Evolutionary conservation across 2,113 vertebrate genomes (phyloP).

Genomic region (Bufo gargarizans): DNA sequence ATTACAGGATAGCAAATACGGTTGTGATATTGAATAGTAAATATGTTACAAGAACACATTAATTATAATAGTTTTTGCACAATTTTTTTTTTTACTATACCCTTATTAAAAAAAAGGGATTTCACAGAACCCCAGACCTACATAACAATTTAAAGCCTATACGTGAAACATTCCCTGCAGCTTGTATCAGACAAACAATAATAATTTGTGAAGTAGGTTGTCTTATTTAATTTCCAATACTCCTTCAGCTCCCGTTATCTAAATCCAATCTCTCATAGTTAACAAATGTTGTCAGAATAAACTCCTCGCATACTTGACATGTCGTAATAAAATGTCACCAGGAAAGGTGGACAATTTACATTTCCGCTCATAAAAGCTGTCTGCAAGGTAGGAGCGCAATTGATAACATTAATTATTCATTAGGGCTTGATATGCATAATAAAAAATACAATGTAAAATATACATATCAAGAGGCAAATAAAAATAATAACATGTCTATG

Average conservation of each 20-base stretch:
- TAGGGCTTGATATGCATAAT: conserved; percentile 9
- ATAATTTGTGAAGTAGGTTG: too few species aligned
- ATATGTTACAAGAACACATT: too few species aligned
- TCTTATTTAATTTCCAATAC: conserved; percentile 4
- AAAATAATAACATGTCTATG: conserved; percentile 19
- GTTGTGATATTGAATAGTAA: too few species aligned
- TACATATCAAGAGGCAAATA: conserved; percentile 6
- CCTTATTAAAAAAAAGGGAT: too few species aligned
- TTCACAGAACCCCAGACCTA: too few species aligned
- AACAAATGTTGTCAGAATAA: conserved; percentile 31
- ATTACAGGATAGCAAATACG: too few species aligned
- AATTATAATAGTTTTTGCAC: too few species aligned
- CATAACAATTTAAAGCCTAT: not conserved
- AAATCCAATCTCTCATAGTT: conserved; percentile 33
- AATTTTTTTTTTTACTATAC: too few species aligned
- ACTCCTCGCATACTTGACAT: conserved; percentile 32
- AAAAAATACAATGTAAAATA: not conserved
- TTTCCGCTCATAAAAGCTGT: not conserved
- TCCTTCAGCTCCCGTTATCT: not conserved
- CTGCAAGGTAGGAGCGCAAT: conserved; percentile 15
- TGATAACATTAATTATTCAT: conserved; percentile 32
- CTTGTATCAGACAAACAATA: too few species aligned
- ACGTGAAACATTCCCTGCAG: not conserved
- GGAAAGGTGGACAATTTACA: conserved; percentile 21
- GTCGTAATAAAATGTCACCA: conserved; percentile 33